Percentiles rank a stretch among this genome's conserved stretches.
These are phyloP conservation scores for Trichopria drosophilae DNA, from an alignment of 2,888 invertebrate genomes.

Conservation along the genomic window DNA sequence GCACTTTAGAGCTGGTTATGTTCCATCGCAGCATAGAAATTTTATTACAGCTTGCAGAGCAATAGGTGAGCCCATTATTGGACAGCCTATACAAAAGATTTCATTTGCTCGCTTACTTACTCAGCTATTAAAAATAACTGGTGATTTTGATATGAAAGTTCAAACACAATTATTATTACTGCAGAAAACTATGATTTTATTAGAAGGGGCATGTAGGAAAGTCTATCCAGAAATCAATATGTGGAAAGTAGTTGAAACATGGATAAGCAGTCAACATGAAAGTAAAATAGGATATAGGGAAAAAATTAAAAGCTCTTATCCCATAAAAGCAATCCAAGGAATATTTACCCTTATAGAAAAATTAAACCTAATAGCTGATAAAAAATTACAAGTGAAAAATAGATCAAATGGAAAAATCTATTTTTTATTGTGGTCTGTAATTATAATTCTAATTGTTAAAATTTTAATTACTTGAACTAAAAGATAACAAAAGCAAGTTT, in stretches of 20 bases:
- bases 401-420: slow-evolving; percentile 21
- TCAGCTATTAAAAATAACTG: slow-evolving; percentile 18
- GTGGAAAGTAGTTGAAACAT: slow-evolving; percentile 20
- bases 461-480: too few relatives aligned
- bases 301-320: slow-evolving; percentile 21
- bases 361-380: slow-evolving; percentile 22
- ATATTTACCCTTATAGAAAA: slow-evolving; percentile 21
- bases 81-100: slow-evolving; percentile 16
- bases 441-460: too few relatives aligned
- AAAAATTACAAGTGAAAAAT: slow-evolving; percentile 21
- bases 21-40: slow-evolving; percentile 15
- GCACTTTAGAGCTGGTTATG: slow-evolving; percentile 18
- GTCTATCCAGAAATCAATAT: slow-evolving; percentile 16
- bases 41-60: slow-evolving; percentile 17
- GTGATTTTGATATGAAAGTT: slow-evolving; percentile 19
- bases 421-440: slow-evolving; percentile 21
- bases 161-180: slow-evolving; percentile 19
- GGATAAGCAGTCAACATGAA: slow-evolving; percentile 23
- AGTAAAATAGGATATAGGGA: slow-evolving; percentile 23
- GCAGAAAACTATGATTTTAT: slow-evolving; percentile 20
- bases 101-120: slow-evolving; percentile 15
- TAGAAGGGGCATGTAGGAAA: slow-evolving; percentile 12
- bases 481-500: too few relatives aligned
- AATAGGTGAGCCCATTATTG: slow-evolving; percentile 17
- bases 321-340: slow-evolving; percentile 19